These are phyloP conservation scores for Stigmatopora nigra DNA, from an alignment of 2,113 vertebrate species.

Conservation along the genomic window DNA sequence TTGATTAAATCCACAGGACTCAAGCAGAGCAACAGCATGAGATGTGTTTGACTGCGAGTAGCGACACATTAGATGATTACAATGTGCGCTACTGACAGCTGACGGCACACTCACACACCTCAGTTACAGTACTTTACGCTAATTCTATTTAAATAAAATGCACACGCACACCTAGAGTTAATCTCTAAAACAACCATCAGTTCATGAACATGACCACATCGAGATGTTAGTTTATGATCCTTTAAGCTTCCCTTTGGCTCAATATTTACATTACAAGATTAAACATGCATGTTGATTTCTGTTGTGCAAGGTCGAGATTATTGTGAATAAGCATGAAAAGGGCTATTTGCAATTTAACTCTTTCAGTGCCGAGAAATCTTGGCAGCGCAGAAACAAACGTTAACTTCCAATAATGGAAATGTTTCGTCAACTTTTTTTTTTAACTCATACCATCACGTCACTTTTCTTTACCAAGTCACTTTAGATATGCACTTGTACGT, in stretches of 20 bases:
- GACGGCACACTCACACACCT: constrained; percentile 25
- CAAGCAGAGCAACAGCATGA: constrained; percentile 38
- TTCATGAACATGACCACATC: background rate
- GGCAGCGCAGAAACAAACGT: no score
- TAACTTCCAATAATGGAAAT: no score
- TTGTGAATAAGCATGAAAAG: background rate
- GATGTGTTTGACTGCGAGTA: constrained; percentile 37
- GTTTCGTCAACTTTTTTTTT: no score
- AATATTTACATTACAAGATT: constrained; percentile 52
- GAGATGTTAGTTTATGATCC: constrained; percentile 6
- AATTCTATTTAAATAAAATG: background rate
- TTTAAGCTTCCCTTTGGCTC: constrained; percentile 43
- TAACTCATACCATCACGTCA: no score
- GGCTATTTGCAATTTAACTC: background rate
- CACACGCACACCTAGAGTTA: constrained; percentile 7
- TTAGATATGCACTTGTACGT: no score
- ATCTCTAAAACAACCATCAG: background rate
- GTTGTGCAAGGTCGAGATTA: background rate
- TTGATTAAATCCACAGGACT: constrained; percentile 18
- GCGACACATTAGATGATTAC: constrained; percentile 57
- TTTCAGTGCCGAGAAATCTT: no score
- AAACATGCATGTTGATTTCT: constrained; percentile 11
- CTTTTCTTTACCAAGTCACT: no score
- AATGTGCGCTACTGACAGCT: constrained; percentile 49
- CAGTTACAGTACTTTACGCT: background rate